Base-by-base conservation (phyloP, 37 sponge, comb jelly and placozoan genomes). In the Hormiphora californensis region DNA sequence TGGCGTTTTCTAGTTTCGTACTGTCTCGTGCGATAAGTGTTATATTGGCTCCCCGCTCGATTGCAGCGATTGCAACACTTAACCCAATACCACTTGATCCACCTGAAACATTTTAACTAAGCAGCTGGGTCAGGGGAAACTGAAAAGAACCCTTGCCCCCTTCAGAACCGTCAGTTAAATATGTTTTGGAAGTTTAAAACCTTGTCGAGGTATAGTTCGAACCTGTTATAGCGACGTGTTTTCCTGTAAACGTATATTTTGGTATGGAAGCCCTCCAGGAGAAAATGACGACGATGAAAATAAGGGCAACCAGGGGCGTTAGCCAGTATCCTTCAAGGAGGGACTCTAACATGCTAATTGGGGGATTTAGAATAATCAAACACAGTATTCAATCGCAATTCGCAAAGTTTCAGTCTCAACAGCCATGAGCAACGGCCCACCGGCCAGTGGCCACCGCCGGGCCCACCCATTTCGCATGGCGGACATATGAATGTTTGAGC, bases 221-320 rank as follows among this genome's bases (percentile, higher is more conserved):
- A 73, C 81, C 81, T 73, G 81, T 73, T 8, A 73, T 73, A 21
- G 81, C 81, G 9, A 73, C 81, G 43, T 73, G 81, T 41, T 73
- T 73, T 9, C 35, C 35, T 40, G 32, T 36, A 41, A 73, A 73
- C 1, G 81, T 43, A 33, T 73, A 73, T 46, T 73, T 73, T 27
- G 81, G 81, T n/a, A 73, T 73, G 17, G 81, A 43, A 73, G 81
- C 43, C 0, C 40, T 1, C 27, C 43, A 73, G 43, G 81, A 73
- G 22, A 43, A 73, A 1, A 33, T 21, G 17, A 73, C 21, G 15
- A 73, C 17, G 44, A 73, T 36, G 25, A 41, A 73, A 12, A 36
- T n/a, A 28, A 73, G 38, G 1, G 43, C 4, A 1, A 73, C 81
- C 5, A 73, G 81, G 3, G 81, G 81, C 4, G 43, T 43, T 9